Base-by-base conservation (phyloP, 2,888 invertebrate species). In the Orthosia gracilis region DNA sequence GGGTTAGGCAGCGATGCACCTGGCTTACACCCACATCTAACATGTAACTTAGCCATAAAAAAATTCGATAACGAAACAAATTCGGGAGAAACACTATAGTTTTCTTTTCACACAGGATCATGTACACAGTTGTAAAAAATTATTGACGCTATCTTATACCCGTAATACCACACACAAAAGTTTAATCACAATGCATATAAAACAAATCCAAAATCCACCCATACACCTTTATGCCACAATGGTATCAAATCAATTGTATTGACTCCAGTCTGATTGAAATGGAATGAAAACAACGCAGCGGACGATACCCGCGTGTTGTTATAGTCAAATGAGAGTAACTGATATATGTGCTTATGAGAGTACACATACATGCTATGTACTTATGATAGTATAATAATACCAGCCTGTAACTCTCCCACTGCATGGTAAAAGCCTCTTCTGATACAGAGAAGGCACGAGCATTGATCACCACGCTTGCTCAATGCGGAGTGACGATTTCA, bases 231-330 rank as follows among this genome's bases (percentile, higher is more conserved):
- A 59, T 40, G 26, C 76, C 76, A 68, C 76, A 80, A 69, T 70
- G 63, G 54, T 68, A 82, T 66, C 57, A 68, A 84, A 75, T 75
- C 75, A 68, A 80, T 75, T 81, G 81, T 80, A 84, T 82, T 84
- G 76, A 80, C 84, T 82, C 12, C 72, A 55, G 66, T 61, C 69
- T 72, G 84, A 82, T 84, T 80, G 81, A 82, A 82, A 76, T 82
- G 81, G 66, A 84, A 84, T 68, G 76, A 71, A 84, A 84, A 82
- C 81, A 82, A 68, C 62, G 65, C 69, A 18, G 66, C n/a, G 17
- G 55, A 70, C 57, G 57, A 81, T 84, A 66, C 67, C 59, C 57
- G 23, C n/a, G 47, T 84, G 55, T 71, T 80, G 81, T 52, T 65
- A 63, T 69, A 76, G 61, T 58, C 84, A 71, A 82, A 82, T 82